Evolutionary conservation across 2,797 vertebrate genomes (phyloP).

Genomic region (Buceros bicornis): DNA sequence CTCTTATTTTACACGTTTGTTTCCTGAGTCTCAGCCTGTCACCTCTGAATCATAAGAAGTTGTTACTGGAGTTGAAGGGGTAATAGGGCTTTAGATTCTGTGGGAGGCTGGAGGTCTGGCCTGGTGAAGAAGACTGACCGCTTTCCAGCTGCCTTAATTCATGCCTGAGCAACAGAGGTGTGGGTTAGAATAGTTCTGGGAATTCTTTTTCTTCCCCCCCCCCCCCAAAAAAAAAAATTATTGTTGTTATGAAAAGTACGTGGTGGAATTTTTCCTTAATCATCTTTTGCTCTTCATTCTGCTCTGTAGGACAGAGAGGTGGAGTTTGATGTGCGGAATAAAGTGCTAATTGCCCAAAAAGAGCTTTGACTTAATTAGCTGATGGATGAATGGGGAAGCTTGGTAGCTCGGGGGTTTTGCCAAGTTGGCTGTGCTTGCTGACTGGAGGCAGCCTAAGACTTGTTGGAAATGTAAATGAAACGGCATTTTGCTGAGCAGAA

Average conservation of each 20-base stretch:
- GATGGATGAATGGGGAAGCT: neutral
- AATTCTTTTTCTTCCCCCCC: neutral
- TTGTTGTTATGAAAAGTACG: neutral
- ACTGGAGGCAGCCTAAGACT: neutral
- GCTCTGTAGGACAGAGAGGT: neutral
- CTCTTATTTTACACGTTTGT: neutral
- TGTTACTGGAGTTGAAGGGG: neutral
- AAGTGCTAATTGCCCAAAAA: neutral
- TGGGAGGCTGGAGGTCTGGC: neutral
- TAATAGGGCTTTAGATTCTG: neutral
- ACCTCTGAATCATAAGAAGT: neutral
- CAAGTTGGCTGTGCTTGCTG: neutral
- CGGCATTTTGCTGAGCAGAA: neutral
- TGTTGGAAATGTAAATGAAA: neutral
- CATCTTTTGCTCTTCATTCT: slow-evolving; percentile 24
- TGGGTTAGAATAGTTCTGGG: neutral
- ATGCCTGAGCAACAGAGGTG: neutral
- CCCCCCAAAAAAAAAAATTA: neutral
- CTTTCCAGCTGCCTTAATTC: neutral
- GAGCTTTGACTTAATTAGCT: neutral
- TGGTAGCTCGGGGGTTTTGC: neutral
- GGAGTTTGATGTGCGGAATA: neutral
- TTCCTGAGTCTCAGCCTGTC: neutral
- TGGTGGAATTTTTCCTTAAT: neutral
- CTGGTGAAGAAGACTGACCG: neutral